Percentiles rank a stretch among this genome's conserved stretches.
These are phyloP conservation scores for Gymnocheta viridis DNA, from an alignment of 2,888 invertebrate genomes.

Conservation along the genomic window DNA sequence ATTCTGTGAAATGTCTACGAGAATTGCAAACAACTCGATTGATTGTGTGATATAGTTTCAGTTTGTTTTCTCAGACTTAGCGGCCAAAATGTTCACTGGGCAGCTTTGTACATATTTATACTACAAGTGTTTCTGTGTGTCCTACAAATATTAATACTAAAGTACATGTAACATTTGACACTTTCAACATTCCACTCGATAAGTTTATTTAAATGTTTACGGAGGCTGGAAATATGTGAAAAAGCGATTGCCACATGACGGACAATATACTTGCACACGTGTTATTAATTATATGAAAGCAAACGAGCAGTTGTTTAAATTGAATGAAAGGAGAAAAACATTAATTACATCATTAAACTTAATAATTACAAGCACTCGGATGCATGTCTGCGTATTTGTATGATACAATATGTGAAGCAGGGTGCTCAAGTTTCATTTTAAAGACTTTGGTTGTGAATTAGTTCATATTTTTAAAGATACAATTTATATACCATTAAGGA, in stretches of 20 bases:
- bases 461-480: too few relatives aligned
- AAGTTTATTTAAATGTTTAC: conserved; percentile 40
- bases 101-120: not conserved
- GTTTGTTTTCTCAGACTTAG: too few relatives aligned
- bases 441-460: too few relatives aligned
- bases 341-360: conserved; percentile 35
- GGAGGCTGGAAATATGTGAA: not conserved
- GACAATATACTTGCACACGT: not conserved
- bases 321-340: conserved; percentile 7
- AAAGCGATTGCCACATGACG: not conserved
- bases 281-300: not conserved
- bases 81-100: too few relatives aligned
- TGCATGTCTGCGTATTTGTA: not conserved
- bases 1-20: too few relatives aligned
- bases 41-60: too few relatives aligned
- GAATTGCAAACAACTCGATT: too few relatives aligned
- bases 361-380: conserved; percentile 9
- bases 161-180: conserved; percentile 4
- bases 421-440: too few relatives aligned
- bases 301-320: conserved; percentile 35
- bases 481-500: too few relatives aligned
- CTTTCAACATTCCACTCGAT: not conserved
- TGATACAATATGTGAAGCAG: not conserved
- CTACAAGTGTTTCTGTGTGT: not conserved
- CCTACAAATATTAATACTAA: conserved; percentile 7